Evolutionary conservation across 1,140 invertebrate genomes (phyloP).

Genomic region (Cydia splendana): DNA sequence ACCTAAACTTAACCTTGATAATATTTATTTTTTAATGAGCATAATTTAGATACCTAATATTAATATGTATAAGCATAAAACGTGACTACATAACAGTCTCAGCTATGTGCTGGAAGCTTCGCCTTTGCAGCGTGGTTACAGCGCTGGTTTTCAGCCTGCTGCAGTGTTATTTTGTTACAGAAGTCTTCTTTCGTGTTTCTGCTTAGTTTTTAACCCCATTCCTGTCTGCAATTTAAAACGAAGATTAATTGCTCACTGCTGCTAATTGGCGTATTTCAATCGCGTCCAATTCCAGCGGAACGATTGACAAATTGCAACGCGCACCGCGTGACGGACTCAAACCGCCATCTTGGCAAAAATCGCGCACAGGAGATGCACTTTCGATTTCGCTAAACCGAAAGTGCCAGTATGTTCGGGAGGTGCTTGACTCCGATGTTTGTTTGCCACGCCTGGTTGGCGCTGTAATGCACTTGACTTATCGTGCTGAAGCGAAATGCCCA

Average conservation of each 20-base stretch:
- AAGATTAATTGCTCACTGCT: conserved; percentile 1
- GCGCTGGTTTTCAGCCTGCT: too few relatives aligned
- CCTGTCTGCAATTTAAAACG: not conserved
- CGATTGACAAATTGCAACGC: conserved; percentile 57
- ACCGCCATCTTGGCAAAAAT: conserved; percentile 60
- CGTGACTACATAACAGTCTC: too few relatives aligned
- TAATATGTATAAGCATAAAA: too few relatives aligned
- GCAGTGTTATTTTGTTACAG: too few relatives aligned
- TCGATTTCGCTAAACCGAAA: conserved; percentile 76
- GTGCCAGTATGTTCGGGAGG: conserved; percentile 70
- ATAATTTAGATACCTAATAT: too few relatives aligned
- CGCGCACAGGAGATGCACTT: conserved; percentile 60
- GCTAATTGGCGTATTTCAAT: conserved; percentile 14
- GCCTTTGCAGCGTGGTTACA: too few relatives aligned
- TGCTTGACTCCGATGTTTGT: conserved; percentile 74
- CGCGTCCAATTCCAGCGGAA: conserved; percentile 40
- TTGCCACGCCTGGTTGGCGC: conserved; percentile 67
- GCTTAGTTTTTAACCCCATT: too few relatives aligned
- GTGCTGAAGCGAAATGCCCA: conserved; percentile 60
- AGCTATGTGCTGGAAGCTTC: too few relatives aligned
- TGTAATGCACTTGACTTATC: conserved; percentile 52
- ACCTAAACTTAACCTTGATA: too few relatives aligned
- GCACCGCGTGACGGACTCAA: conserved; percentile 57
- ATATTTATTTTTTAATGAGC: too few relatives aligned
- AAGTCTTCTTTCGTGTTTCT: too few relatives aligned